Conservation (phyloP, 2,113 vertebrate genomes). For the Caranx ignobilis region DNA sequence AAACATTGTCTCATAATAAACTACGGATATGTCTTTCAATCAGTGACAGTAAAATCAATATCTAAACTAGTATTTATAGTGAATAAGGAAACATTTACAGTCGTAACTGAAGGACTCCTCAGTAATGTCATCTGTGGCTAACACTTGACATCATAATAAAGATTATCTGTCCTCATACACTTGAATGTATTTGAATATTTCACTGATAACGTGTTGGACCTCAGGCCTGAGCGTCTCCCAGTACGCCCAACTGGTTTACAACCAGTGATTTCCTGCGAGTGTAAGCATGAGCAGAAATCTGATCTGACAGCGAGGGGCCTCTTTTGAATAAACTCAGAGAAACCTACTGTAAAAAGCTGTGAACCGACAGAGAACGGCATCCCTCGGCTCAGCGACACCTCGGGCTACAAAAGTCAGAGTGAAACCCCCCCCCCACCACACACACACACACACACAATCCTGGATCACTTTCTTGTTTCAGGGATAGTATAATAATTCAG, state of each 20-base stretch:
- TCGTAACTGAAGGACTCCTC: too few species aligned
- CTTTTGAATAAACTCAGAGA: not conserved
- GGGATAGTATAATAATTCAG: not conserved
- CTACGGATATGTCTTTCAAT: too few species aligned
- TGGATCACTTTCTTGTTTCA: not conserved
- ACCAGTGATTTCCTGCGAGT: constrained; percentile 20
- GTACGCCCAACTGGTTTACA: not conserved
- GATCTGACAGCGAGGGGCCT: not conserved
- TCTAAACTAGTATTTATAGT: too few species aligned
- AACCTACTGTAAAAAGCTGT: not conserved
- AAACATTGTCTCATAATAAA: too few species aligned
- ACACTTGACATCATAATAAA: not conserved
- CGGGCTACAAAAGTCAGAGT: not conserved
- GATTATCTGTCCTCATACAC: not conserved
- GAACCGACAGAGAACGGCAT: not conserved
- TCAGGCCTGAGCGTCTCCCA: not conserved
- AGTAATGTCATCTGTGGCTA: not conserved
- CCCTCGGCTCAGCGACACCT: not conserved
- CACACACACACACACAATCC: not conserved
- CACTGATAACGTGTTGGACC: not conserved
- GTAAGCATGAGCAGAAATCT: constrained; percentile 23
- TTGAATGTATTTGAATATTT: not conserved
- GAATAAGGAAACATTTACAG: too few species aligned
- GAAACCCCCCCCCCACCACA: not conserved
- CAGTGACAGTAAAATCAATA: too few species aligned